Evolutionary conservation across 2,797 vertebrate species (phyloP), one percentile per base, ranked within the genome.

Genomic region (Propithecus deckenii): DNA sequence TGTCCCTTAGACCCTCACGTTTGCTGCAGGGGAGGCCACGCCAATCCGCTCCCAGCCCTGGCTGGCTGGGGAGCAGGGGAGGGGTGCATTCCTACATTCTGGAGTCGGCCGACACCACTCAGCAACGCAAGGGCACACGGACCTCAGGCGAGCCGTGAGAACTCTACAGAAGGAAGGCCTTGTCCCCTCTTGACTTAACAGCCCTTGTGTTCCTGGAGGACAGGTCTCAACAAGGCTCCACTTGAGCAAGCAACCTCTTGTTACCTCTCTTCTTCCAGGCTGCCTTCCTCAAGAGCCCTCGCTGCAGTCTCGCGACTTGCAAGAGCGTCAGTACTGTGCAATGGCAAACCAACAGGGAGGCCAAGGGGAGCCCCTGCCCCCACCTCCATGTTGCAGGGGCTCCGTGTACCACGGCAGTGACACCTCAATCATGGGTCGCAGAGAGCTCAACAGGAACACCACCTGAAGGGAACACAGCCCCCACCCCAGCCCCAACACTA

Each of bases 391-490:
- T 17, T 2, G 18, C 7, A 2, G 41, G 63, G n/a, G 52, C 8
- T 8, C 20, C n/a, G 23, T 0, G 5, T 30, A 25, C 76, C 20
- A 1, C 2, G 0, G 69, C 30, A 35, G 50, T 7, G 20, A 43
- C 69, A 3, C 20, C 13, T 7, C 9, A 4, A n/a, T 35, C 0
- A 0, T 0, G 11, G 61, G 48, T 38, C 72, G 23, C 2, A 0
- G 5, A 2, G 30, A 46, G 83, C 50, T 48, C 41, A 12, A 4
- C 23, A 4, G 15, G 2, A 57, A 2, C 72, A 18, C 2, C 0
- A 13, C 63, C 46, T 4, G 3, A 4, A 12, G 23, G 61, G 28
- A 7, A 30, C 1, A 0, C 57, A n/a, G 4, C 38, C 17, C 0
- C 38, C 35, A 30, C 46, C 32, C 15, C 43, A 4, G 41, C 67